Evolutionary conservation across 2,888 invertebrate species (phyloP), one percentile per base, ranked within the genome.

Genomic region (Celastrina argiolus): DNA sequence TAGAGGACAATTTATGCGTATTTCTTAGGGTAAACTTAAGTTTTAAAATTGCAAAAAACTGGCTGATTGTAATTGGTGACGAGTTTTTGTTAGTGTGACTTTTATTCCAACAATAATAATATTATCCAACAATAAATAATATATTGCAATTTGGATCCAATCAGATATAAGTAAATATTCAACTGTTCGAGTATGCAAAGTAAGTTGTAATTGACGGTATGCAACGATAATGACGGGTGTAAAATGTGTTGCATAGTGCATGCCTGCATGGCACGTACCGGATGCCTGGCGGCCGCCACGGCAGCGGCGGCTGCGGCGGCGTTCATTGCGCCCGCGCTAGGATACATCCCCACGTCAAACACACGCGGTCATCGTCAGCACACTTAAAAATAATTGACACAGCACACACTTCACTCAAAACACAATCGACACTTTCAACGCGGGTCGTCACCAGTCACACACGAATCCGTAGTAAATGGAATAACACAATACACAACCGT

Each of bases 231-330:
- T 22, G 51, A 12, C 51, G 51, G 51, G 51, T 51, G 51, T 51
- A 51, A 51, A 10, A 51, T 51, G 22, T 22, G 51, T 51, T 51
- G 51, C 51, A 51, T 51, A 26, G 51, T 72, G 64, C 59, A 71
- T 71, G 31, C 6, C 31, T 6, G 31, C 31, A 31, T 31, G 74
- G 75, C 72, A 71, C 94, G 95, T 92, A 96, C 96, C 94, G 96
- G 96, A 93, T 96, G 96, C 91, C 96, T 94, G 74, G 96, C 95
- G 90, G 95, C 95, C 89, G 95, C 95, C 84, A 94, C 95, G 81
- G 94, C 96, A 83, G 96, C 96, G 82, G 95, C 95, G 84, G 95
- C 95, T 85, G 95, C 95, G 88, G 95, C 95, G 88, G 96, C 95
- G 92, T 96, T 96, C 94, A 96, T 96, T 71, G 92, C 92, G 92